These are phyloP conservation scores for Amaurobius ferox DNA, from an alignment of 2,888 invertebrate species.

Conservation along the genomic window DNA sequence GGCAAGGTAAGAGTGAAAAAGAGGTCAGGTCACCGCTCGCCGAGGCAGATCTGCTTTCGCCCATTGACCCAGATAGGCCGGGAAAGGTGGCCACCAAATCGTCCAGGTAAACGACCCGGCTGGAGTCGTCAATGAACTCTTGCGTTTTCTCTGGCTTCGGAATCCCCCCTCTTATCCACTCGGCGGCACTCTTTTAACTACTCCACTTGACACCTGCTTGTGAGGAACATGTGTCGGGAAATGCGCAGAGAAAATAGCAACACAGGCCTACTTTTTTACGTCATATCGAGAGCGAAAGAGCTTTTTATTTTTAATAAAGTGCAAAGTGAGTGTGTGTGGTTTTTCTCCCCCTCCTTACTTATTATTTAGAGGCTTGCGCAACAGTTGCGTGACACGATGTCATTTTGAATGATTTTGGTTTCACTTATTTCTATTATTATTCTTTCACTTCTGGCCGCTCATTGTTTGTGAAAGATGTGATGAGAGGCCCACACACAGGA, in stretches of 20 bases:
- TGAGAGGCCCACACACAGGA: neutral
- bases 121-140: conserved; percentile 59
- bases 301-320: conserved; percentile 3
- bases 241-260: conserved; percentile 36
- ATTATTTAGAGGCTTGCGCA: neutral
- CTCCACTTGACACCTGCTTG: conserved; percentile 40
- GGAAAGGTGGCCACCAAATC: conserved; percentile 64
- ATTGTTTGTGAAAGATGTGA: neutral
- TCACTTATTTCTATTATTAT: conserved; percentile 6
- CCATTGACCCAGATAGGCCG: conserved; percentile 57
- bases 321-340: neutral
- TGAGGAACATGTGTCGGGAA: conserved; percentile 5
- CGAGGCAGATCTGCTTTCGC: conserved; percentile 62
- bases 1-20: conserved; percentile 65
- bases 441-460: neutral
- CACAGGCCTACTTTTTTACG: conserved; percentile 48
- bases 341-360: neutral
- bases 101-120: conserved; percentile 11
- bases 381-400: conserved; percentile 3
- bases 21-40: conserved; percentile 64
- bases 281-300: conserved; percentile 12
- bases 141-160: conserved; percentile 19
- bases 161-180: conserved; percentile 1
- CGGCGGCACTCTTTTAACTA: neutral
- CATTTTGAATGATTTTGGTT: neutral